A percentile compares a stretch with the other conserved stretches of the same genome.
Evolutionary conservation across 2,797 vertebrate species (phyloP).

Genomic region (Coreius guichenoti): DNA sequence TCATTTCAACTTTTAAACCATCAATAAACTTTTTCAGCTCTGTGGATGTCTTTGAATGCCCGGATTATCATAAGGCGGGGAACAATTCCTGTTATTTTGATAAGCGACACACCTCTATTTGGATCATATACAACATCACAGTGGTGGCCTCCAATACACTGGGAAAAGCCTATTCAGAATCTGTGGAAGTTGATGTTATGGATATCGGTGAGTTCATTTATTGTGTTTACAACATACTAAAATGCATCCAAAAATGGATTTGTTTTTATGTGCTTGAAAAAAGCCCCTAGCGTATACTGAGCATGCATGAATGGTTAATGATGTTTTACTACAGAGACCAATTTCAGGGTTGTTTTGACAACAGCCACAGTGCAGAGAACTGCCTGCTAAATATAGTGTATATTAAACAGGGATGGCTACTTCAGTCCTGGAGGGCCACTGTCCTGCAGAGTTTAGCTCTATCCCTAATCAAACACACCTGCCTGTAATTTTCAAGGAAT

Average conservation of each 20-base stretch:
- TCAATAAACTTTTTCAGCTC: slow-evolving; percentile 61
- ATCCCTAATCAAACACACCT: not conserved
- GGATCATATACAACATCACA: slow-evolving; percentile 84
- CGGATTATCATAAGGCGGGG: slow-evolving; percentile 86
- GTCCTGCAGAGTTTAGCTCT: not conserved
- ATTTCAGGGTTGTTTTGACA: slow-evolving; percentile 25
- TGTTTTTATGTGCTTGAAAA: slow-evolving; percentile 14
- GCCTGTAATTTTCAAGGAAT: not conserved
- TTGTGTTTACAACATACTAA: not conserved
- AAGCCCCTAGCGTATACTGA: not conserved
- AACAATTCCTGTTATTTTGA: slow-evolving; percentile 90
- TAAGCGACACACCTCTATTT: slow-evolving; percentile 83
- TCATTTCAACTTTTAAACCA: not conserved
- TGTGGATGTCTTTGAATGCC: slow-evolving; percentile 80
- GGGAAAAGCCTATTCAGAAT: slow-evolving; percentile 82
- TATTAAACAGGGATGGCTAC: not conserved
- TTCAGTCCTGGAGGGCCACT: not conserved
- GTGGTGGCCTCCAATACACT: slow-evolving; percentile 84
- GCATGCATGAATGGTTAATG: not conserved
- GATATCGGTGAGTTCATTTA: slow-evolving; percentile 82
- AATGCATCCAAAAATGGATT: not conserved
- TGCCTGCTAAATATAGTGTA: slow-evolving; percentile 18
- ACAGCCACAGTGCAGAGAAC: slow-evolving; percentile 12
- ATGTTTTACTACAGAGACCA: slow-evolving; percentile 27
- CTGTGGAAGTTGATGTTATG: slow-evolving; percentile 80